phyloP scores from a whole-genome alignment of 2,888 invertebrate species.

The Synergus itoensis region DNA sequence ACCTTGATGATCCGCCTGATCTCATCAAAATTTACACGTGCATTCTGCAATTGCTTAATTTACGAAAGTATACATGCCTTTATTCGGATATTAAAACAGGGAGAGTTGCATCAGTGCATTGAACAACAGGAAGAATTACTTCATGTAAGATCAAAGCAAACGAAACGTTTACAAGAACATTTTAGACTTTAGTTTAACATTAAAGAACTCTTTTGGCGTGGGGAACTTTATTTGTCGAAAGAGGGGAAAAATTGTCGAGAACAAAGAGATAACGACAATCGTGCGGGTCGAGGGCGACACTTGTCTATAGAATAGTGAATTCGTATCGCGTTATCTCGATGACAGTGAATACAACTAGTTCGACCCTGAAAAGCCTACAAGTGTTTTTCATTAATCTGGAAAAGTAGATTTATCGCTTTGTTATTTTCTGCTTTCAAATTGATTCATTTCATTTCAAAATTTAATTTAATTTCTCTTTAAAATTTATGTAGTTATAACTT shows the following conservation, averaged over 20 bases:
- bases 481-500: no score
- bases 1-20: slow-evolving; percentile 18
- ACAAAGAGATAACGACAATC: slow-evolving; percentile 14
- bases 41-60: slow-evolving; percentile 35
- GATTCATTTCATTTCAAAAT: no score
- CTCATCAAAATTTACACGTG: slow-evolving; percentile 6
- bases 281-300: not conserved
- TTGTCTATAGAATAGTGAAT: not conserved
- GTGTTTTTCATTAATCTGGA: slow-evolving; percentile 23
- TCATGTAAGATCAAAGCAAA: slow-evolving; percentile 32
- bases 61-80: slow-evolving; percentile 19
- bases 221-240: not conserved
- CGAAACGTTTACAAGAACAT: slow-evolving; percentile 6
- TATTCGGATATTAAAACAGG: slow-evolving; percentile 13
- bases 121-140: slow-evolving; percentile 39
- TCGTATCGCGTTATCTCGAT: slow-evolving; percentile 33
- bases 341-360: slow-evolving; percentile 21
- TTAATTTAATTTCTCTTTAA: no score
- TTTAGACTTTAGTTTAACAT: slow-evolving; percentile 8
- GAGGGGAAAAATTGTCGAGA: not conserved
- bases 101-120: slow-evolving; percentile 36
- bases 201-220: not conserved
- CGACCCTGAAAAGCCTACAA: slow-evolving; percentile 18
- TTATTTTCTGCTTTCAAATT: no score
- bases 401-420: not conserved